phyloP scores from a whole-genome alignment of 1,140 invertebrate genomes.

The Pseudomyrmex concolor region DNA sequence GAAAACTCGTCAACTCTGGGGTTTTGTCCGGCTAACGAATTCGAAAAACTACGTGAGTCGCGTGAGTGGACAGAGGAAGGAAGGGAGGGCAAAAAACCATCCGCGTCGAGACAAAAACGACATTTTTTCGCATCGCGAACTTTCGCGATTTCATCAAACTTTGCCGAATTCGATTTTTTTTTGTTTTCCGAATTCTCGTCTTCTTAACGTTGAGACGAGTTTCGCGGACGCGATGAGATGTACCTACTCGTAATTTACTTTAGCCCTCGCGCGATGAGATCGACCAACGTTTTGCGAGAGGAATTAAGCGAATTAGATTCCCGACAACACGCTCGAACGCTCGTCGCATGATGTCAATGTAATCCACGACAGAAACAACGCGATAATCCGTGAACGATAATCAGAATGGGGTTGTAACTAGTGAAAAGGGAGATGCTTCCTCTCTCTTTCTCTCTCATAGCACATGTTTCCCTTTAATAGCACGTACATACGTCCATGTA shows the following conservation, averaged over 20 bases:
- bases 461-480: slow-evolving; percentile 70
- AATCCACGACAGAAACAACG: slow-evolving; percentile 53
- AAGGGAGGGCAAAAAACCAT: slow-evolving; percentile 2
- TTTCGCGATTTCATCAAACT: not conserved
- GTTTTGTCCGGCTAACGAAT: slow-evolving; percentile 57
- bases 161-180: not conserved
- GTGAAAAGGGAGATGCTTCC: slow-evolving; percentile 60
- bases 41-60: slow-evolving; percentile 41
- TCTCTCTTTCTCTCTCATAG: slow-evolving; percentile 39
- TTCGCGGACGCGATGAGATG: not conserved
- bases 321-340: slow-evolving; percentile 27
- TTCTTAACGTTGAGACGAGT: not conserved
- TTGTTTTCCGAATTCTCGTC: not conserved
- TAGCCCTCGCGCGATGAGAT: not conserved
- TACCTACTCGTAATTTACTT: not conserved
- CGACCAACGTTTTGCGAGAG: slow-evolving; percentile 15
- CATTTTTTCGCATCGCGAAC: not conserved
- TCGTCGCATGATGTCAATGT: slow-evolving; percentile 42
- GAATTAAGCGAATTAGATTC: slow-evolving; percentile 24
- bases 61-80: too few species aligned
- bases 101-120: not conserved
- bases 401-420: slow-evolving; percentile 69
- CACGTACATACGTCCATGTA: slow-evolving; percentile 46
- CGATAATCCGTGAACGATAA: slow-evolving; percentile 57
- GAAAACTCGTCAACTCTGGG: slow-evolving; percentile 49